These are phyloP conservation scores for Lophura nycthemera DNA, from an alignment of 2,113 vertebrate species.

Conservation along the genomic window DNA sequence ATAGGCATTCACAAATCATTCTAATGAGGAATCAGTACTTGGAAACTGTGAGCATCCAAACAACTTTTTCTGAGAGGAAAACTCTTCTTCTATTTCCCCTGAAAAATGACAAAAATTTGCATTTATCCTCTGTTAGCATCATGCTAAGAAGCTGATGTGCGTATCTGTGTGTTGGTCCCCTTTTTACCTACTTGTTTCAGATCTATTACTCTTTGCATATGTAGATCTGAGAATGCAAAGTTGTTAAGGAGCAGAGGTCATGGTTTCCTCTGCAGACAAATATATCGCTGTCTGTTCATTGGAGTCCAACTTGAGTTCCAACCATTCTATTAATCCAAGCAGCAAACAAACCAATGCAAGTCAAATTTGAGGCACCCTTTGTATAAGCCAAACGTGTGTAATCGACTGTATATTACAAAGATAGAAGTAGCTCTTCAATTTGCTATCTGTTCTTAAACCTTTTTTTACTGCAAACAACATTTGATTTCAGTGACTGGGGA, in stretches of 20 bases:
- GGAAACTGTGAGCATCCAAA: neutral
- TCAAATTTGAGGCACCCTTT: neutral
- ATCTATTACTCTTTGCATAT: neutral
- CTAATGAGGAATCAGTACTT: neutral
- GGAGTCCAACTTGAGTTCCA: neutral
- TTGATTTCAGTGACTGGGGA: neutral
- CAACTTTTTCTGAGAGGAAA: neutral
- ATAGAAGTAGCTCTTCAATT: rapidly evolving
- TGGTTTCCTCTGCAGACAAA: neutral
- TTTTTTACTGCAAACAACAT: neutral
- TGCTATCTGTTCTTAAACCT: neutral
- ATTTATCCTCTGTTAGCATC: neutral
- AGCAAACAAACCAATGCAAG: neutral
- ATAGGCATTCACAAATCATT: neutral
- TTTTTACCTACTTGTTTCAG: neutral
- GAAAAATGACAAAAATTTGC: neutral
- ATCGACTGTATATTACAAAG: neutral
- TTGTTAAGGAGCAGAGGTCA: neutral
- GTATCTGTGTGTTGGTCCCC: rapidly evolving
- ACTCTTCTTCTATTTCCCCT: neutral
- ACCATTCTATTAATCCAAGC: neutral
- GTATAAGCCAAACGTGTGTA: too few species aligned
- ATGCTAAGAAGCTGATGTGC: neutral
- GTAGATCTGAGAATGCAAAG: neutral
- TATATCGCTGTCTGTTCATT: neutral